Evolutionary conservation across 2,888 invertebrate genomes (phyloP), one percentile per base, ranked within the genome.

Genomic region (Microplitis manilae): DNA sequence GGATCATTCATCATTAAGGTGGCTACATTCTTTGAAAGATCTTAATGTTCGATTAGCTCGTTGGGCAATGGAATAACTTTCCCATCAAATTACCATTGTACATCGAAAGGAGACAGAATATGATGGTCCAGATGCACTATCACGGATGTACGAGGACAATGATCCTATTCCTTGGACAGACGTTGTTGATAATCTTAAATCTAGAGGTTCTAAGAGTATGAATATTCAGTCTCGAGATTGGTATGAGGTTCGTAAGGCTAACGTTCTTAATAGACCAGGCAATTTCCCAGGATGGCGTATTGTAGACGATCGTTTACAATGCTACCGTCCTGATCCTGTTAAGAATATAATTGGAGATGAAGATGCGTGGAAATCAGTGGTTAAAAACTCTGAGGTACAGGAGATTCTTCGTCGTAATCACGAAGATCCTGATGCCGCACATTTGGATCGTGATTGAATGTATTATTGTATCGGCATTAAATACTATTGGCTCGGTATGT

Each of bases 1-100:
- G 0, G 84, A 85, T 38, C 85, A 85, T n/a, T 50, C 70, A 13
- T 80, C 80, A 9, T 64, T 86, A 1, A 62, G 71, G 6, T 86
- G 84, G 85, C 68, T 85, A 64, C 17, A 17, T 5, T 80, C 77
- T 13, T 41, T 83, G 5, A 81, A 85, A 6, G 77, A 82, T 40
- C 84, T 84, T 0, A 68, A 69, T 65, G 83, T 17, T 2, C 5
- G 17, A 2, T n/a, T 62, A 2, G 61, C 61, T 9, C 13, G 61
- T 7, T 62, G 61, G 82, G 6, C 77, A n/a, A 1, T 80, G 15
- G 67, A 78, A 9, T 60, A 80, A 0, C 74, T 75, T 64, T 75
- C 79, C 0, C 80, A 73, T 68, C 69, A 79, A n/a, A 79, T 74
- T 9, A 76, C 76, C 0, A 65, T 82, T 0, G 5, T 13, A 0